A percentile compares a stretch with the other conserved stretches of the same genome.
These are phyloP conservation scores for Penaeus vannamei DNA, from an alignment of 1,140 invertebrate genomes.

Conservation along the genomic window DNA sequence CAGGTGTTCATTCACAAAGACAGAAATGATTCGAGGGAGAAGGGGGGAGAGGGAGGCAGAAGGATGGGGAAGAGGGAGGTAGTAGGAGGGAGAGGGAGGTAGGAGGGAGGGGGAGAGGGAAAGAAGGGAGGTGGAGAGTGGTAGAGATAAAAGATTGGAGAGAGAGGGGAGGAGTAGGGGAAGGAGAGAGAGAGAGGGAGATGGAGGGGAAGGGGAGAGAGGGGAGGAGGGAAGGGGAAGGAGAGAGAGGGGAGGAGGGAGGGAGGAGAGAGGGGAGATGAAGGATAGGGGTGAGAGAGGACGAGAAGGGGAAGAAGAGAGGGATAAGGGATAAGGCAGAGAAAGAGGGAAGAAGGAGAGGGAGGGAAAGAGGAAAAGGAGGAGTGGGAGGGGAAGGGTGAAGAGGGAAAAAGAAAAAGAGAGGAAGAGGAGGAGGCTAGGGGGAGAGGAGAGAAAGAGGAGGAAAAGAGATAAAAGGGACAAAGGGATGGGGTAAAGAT, in stretches of 20 bases:
- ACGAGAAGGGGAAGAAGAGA: neutral
- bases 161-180: neutral
- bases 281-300: neutral
- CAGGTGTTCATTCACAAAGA: neutral
- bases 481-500: too few species aligned
- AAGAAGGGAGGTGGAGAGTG: slow-evolving; percentile 22
- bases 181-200: slow-evolving; percentile 3
- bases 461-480: too few species aligned
- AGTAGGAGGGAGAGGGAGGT: slow-evolving; percentile 27
- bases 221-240: slow-evolving; percentile 10
- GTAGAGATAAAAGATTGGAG: neutral
- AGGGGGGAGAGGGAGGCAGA: neutral
- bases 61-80: neutral
- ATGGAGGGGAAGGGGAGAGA: slow-evolving; percentile 7
- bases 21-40: neutral
- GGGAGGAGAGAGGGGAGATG: neutral
- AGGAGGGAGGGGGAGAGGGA: slow-evolving; percentile 6
- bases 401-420: too few species aligned
- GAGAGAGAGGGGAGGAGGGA: slow-evolving; percentile 36
- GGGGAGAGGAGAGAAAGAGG: too few species aligned
- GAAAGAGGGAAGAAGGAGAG: neutral
- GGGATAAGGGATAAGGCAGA: neutral
- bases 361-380: too few species aligned
- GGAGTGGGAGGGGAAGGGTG: too few species aligned
- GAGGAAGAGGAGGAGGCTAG: too few species aligned